phyloP scores from a whole-genome alignment of 2,113 vertebrate species.

The Columbina picui region DNA sequence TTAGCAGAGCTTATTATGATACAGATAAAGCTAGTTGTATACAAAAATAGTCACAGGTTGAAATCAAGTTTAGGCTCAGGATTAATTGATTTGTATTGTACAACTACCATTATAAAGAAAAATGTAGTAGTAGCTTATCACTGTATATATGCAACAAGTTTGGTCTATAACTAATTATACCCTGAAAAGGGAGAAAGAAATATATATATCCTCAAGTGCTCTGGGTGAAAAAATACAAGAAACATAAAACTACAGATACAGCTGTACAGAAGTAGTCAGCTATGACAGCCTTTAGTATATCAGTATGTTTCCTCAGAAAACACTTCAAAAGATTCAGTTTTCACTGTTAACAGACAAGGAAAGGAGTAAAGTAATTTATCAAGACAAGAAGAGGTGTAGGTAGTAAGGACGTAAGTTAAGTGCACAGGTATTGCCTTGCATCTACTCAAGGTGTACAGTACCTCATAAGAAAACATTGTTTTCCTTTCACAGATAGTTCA shows the following conservation, averaged over 20 bases:
- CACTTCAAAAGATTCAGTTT: neutral
- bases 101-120: neutral
- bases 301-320: neutral
- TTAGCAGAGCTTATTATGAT: neutral
- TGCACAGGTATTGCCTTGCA: fast-evolving
- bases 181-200: neutral
- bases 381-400: neutral
- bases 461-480: neutral
- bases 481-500: neutral
- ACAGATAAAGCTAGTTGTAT: neutral
- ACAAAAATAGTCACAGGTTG: neutral
- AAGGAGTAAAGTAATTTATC: neutral
- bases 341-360: neutral
- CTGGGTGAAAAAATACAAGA: neutral
- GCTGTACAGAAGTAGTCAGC: neutral
- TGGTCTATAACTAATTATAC: neutral
- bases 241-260: neutral
- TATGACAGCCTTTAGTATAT: neutral
- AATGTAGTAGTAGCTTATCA: neutral
- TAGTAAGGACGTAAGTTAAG: neutral
- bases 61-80: neutral
- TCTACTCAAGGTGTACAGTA: neutral
- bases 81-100: neutral
- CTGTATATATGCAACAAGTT: neutral
- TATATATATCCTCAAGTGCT: fast-evolving